Evolutionary conservation across 2,888 invertebrate genomes (phyloP).

Genomic region (Pachymerium ferrugineum): DNA sequence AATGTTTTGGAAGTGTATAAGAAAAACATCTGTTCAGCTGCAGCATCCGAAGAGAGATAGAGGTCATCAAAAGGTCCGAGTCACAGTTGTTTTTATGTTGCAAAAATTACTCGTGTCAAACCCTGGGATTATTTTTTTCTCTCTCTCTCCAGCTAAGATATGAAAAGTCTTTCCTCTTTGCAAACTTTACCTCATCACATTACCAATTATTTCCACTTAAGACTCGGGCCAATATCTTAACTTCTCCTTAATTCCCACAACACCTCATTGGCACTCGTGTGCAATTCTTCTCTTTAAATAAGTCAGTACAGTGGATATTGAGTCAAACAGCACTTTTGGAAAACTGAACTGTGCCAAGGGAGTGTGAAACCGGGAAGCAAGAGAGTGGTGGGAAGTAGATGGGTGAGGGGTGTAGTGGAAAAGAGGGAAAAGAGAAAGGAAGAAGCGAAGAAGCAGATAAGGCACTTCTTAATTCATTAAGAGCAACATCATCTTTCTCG

Average conservation of each 20-base stretch:
- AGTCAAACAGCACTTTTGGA: conserved; percentile 18
- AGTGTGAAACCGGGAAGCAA: not conserved
- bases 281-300: conserved; percentile 11
- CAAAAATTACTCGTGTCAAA: not conserved
- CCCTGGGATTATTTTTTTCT: not conserved
- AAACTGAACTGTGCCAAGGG: conserved; percentile 3
- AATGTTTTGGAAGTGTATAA: not conserved
- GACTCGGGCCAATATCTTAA: conserved; percentile 1
- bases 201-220: conserved; percentile 19
- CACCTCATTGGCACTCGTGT: conserved; percentile 17
- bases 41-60: not conserved
- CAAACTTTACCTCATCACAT: conserved; percentile 4
- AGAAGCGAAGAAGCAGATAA: conserved; percentile 10
- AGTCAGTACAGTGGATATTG: conserved; percentile 10
- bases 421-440: not conserved
- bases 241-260: conserved; percentile 10
- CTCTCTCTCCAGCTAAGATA: too few species aligned
- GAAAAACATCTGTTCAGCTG: conserved; percentile 5
- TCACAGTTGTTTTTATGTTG: not conserved
- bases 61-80: not conserved
- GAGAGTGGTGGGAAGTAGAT: not conserved
- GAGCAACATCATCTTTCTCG: conserved; percentile 3
- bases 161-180: not conserved
- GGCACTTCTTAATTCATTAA: conserved; percentile 19
- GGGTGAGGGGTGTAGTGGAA: not conserved